Conservation (phyloP, 2,113 vertebrate species). For the Casuarius casuarius region DNA sequence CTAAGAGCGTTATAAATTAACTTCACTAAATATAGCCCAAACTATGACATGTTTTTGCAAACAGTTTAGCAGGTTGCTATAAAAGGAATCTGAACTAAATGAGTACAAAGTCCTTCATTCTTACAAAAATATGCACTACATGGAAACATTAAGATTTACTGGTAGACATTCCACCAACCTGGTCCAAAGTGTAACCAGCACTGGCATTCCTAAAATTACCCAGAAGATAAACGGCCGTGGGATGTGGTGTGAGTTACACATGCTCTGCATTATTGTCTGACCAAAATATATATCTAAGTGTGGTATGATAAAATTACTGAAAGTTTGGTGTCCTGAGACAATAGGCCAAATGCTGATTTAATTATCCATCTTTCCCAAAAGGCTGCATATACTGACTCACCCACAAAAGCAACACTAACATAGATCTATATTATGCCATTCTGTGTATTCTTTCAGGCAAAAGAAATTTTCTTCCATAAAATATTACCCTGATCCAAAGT, state of each 20-base stretch:
- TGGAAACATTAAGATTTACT: slow-evolving; percentile 25
- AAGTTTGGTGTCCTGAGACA: not conserved
- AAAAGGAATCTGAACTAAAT: slow-evolving; percentile 15
- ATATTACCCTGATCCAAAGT: not conserved
- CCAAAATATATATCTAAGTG: not conserved
- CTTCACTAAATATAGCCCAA: slow-evolving; percentile 13
- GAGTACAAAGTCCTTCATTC: slow-evolving; percentile 30
- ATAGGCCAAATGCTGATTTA: not conserved
- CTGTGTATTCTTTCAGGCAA: not conserved
- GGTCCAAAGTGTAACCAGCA: slow-evolving; percentile 16
- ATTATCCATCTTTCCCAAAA: not conserved
- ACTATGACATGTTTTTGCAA: slow-evolving; percentile 9
- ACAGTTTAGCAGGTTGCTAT: slow-evolving; percentile 19
- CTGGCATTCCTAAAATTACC: slow-evolving; percentile 4
- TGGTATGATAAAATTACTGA: not conserved
- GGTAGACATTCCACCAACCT: slow-evolving; percentile 10
- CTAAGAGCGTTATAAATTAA: not conserved
- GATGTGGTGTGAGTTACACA: not conserved
- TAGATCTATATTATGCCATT: not conserved
- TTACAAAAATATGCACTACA: not conserved
- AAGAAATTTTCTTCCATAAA: not conserved
- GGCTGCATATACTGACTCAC: not conserved
- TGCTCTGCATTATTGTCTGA: not conserved
- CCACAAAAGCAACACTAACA: not conserved
- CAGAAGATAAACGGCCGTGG: not conserved